A percentile compares a stretch with the other conserved stretches of the same genome.
Conservation (phyloP, 2,888 invertebrate species). For the Lutraria lutraria region DNA sequence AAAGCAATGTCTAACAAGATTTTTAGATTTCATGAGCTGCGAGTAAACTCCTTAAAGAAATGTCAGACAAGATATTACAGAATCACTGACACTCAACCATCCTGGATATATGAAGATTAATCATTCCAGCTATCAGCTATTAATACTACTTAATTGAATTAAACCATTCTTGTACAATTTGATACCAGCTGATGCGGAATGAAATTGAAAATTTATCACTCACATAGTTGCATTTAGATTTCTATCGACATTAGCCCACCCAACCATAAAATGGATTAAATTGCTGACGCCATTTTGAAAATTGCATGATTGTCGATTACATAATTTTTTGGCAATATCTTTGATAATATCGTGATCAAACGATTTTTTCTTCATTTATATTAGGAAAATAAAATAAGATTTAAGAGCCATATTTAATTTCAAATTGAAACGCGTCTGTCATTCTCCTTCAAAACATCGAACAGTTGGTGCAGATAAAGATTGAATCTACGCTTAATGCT, state of each 20-base stretch:
- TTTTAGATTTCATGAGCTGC: no score
- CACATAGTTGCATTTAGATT: not conserved
- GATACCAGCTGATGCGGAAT: not conserved
- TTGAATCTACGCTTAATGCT: not conserved
- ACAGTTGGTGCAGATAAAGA: not conserved
- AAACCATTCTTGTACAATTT: slow-evolving; percentile 1
- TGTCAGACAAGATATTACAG: not conserved
- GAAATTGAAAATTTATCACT: slow-evolving; percentile 9
- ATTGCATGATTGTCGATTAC: not conserved
- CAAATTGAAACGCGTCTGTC: not conserved
- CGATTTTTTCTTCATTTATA: not conserved
- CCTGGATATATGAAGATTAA: not conserved
- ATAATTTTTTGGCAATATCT: not conserved
- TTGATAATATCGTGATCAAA: slow-evolving; percentile 6
- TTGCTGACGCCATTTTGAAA: slow-evolving; percentile 9
- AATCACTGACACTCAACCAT: not conserved
- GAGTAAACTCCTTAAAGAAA: no score
- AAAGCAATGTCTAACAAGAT: no score
- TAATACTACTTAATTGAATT: slow-evolving; percentile 8
- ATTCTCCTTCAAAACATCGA: not conserved
- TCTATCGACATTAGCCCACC: not conserved
- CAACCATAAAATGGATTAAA: slow-evolving; percentile 3
- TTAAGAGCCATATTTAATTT: not conserved
- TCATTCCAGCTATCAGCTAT: not conserved
- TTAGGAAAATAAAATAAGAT: not conserved